These are phyloP conservation scores for Drosophila murphyi DNA, from an alignment of 1,140 invertebrate species.

Conservation along the genomic window DNA sequence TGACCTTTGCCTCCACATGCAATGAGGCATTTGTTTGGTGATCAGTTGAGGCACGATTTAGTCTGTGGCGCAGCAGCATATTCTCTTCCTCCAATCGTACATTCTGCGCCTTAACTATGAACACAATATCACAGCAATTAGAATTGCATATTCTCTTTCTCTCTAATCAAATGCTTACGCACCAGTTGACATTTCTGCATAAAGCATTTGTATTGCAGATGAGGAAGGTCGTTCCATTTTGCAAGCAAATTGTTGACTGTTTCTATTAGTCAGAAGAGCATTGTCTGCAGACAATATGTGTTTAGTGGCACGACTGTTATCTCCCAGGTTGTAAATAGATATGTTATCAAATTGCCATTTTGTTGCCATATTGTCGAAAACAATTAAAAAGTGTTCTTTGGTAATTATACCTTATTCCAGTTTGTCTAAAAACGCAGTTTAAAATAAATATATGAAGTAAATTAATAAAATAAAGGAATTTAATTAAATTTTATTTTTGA, in stretches of 20 bases:
- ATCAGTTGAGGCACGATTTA: constrained; percentile 49
- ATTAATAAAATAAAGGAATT: no score
- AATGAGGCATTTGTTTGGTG: constrained; percentile 51
- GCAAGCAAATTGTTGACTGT: neutral
- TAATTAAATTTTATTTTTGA: no score
- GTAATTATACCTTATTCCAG: no score
- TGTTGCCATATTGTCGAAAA: constrained; percentile 12
- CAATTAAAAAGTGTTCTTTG: neutral
- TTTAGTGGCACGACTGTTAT: constrained; percentile 1
- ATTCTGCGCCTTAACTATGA: constrained; percentile 62
- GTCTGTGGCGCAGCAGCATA: constrained; percentile 60
- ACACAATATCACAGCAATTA: neutral
- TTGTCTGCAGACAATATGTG: no score
- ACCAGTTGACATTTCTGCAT: constrained; percentile 67
- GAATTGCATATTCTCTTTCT: neutral
- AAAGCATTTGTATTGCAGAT: constrained; percentile 60
- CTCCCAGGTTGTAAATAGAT: constrained; percentile 31
- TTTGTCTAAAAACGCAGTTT: no score
- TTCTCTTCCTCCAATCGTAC: constrained; percentile 72
- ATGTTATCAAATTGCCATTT: constrained; percentile 52
- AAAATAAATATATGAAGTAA: no score
- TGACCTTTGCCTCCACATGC: constrained; percentile 71
- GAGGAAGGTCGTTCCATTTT: constrained; percentile 59
- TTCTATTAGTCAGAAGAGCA: constrained; percentile 33
- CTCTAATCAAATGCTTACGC: constrained; percentile 41